These are phyloP conservation scores for Drosophila sp. DNA, from an alignment of 1,140 invertebrate genomes.

Conservation along the genomic window DNA sequence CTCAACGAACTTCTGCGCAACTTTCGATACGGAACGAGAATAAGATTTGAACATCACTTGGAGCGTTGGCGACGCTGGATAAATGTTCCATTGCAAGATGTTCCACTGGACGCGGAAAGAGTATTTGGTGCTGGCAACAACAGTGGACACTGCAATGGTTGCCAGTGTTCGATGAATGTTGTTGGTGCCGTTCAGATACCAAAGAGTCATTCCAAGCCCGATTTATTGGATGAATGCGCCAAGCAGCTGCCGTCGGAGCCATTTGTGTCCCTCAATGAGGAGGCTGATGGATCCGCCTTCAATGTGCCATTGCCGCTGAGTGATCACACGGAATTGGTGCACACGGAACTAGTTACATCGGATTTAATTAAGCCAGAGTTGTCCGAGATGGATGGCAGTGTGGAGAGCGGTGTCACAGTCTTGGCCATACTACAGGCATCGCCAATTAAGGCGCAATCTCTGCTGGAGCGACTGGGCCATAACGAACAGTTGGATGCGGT, in stretches of 20 bases:
- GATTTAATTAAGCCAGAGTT: slow-evolving; percentile 24
- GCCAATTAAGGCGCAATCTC: slow-evolving; percentile 43
- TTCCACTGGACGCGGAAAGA: not conserved
- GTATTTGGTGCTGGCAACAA: not conserved
- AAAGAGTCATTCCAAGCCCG: slow-evolving; percentile 31
- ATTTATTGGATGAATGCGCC: slow-evolving; percentile 32
- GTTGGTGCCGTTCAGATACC: not conserved
- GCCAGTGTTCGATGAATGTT: slow-evolving; percentile 11
- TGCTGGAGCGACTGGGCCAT: slow-evolving; percentile 62
- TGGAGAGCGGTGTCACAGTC: slow-evolving; percentile 59
- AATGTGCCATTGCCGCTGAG: slow-evolving; percentile 32
- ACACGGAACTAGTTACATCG: slow-evolving; percentile 36
- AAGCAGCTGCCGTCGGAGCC: slow-evolving; percentile 53
- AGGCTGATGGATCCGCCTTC: slow-evolving; percentile 17
- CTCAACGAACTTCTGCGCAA: slow-evolving; percentile 61
- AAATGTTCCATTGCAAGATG: slow-evolving; percentile 57
- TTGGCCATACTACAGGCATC: slow-evolving; percentile 62
- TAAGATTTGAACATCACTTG: slow-evolving; percentile 71
- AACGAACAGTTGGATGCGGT: slow-evolving; percentile 56
- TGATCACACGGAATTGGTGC: slow-evolving; percentile 48
- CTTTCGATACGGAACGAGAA: slow-evolving; percentile 67
- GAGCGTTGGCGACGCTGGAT: slow-evolving; percentile 76
- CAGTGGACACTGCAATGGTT: not conserved
- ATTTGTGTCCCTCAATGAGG: slow-evolving; percentile 52
- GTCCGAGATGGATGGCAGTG: slow-evolving; percentile 22